Evolutionary conservation across 2,888 invertebrate species (phyloP).

Genomic region (Spodoptera exigua): DNA sequence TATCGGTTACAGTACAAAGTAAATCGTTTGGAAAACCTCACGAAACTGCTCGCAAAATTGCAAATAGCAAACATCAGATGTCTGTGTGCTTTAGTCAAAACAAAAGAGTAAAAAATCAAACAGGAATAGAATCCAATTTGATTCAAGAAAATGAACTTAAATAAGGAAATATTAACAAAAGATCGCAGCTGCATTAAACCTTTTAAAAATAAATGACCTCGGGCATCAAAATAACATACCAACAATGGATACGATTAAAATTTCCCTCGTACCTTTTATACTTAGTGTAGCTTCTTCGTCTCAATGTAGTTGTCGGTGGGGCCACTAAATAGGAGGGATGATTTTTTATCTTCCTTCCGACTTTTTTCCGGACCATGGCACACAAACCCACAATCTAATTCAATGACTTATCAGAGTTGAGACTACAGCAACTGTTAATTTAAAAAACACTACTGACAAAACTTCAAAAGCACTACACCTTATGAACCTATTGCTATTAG

Average conservation of each 20-base stretch:
- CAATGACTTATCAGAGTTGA: too few species aligned
- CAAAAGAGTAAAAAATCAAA: not conserved
- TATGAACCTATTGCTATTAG: slow-evolving; percentile 31
- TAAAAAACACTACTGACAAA: slow-evolving; percentile 29
- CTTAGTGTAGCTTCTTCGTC: slow-evolving; percentile 60
- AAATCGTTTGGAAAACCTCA: slow-evolving; percentile 19
- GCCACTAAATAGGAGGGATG: slow-evolving; percentile 57
- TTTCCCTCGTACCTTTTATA: slow-evolving; percentile 57
- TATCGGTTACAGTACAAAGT: slow-evolving; percentile 4
- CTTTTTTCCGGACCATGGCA: slow-evolving; percentile 56
- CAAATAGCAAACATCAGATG: slow-evolving; percentile 17
- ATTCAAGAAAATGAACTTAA: too few species aligned
- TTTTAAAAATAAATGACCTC: not conserved
- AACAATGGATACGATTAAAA: not conserved
- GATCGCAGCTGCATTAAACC: slow-evolving; percentile 13
- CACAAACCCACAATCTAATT: not conserved
- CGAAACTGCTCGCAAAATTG: slow-evolving; percentile 5
- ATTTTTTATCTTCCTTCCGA: slow-evolving; percentile 47
- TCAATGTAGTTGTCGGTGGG: slow-evolving; percentile 54
- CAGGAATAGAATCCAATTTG: too few species aligned
- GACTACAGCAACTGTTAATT: slow-evolving; percentile 25
- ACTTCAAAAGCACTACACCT: slow-evolving; percentile 41
- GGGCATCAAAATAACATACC: too few species aligned
- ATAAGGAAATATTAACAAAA: too few species aligned
- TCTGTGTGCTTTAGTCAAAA: not conserved